phyloP scores from a whole-genome alignment of 2,888 invertebrate species.

The Chelonus formosanus region DNA sequence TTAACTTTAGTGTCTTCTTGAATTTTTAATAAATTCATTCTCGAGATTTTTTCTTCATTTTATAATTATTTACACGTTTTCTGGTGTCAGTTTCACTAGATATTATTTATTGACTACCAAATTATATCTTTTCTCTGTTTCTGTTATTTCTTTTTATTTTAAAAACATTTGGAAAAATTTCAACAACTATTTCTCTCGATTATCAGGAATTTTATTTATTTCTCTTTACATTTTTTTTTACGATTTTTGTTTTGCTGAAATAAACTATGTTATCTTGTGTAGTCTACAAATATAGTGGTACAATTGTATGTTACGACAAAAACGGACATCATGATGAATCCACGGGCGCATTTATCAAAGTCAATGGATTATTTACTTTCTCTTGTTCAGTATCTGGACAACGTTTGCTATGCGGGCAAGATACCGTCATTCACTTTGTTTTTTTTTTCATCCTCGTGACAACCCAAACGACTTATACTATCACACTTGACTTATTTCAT shows the following conservation, averaged over 20 bases:
- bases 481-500: no score
- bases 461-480: neutral
- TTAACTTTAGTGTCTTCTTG: no score
- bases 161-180: no score
- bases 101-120: neutral
- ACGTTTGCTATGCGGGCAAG: conserved; percentile 41
- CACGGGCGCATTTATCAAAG: conserved; percentile 41
- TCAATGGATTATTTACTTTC: conserved; percentile 48
- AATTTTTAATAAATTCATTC: no score
- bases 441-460: conserved; percentile 13
- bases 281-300: no score
- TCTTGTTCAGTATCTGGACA: conserved; percentile 41
- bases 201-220: no score
- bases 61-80: no score
- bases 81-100: no score
- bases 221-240: neutral
- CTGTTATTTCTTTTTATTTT: neutral
- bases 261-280: no score
- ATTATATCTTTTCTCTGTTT: no score
- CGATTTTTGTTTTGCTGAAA: neutral
- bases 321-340: conserved; percentile 34
- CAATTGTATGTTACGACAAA: conserved; percentile 25
- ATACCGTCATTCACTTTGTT: conserved; percentile 24
- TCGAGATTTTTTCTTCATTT: no score
- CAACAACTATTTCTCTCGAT: no score